phyloP scores from a whole-genome alignment of 1,140 invertebrate genomes.

The Sminthurinus signatus region DNA sequence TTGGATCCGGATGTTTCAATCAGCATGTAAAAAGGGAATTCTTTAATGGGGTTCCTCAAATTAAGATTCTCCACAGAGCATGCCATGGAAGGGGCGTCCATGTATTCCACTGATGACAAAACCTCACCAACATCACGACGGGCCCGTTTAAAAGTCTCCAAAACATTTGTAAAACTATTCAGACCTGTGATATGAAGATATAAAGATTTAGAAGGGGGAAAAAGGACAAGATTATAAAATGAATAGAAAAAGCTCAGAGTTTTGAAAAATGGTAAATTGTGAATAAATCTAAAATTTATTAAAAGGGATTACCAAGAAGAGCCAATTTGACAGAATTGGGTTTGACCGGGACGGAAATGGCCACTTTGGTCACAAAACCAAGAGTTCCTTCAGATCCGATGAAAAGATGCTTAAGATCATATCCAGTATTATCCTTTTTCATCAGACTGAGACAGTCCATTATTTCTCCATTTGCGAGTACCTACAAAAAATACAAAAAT shows the following conservation, averaged over 20 bases:
- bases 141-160: slow-evolving; percentile 65
- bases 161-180: slow-evolving; percentile 64
- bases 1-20: slow-evolving; percentile 86
- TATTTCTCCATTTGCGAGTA: slow-evolving; percentile 80
- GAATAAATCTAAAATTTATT: not conserved
- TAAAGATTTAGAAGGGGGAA: too few species aligned
- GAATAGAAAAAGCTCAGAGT: too few species aligned
- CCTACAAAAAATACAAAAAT: slow-evolving; percentile 50
- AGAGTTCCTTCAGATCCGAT: slow-evolving; percentile 96
- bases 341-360: slow-evolving; percentile 77
- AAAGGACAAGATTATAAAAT: slow-evolving; percentile 21
- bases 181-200: too few species aligned
- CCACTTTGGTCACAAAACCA: slow-evolving; percentile 83
- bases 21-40: slow-evolving; percentile 79
- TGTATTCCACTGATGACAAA: slow-evolving; percentile 71
- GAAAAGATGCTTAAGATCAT: slow-evolving; percentile 93
- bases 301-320: slow-evolving; percentile 65
- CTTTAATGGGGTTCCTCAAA: slow-evolving; percentile 56
- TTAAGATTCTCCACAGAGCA: slow-evolving; percentile 56
- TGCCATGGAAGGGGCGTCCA: slow-evolving; percentile 65
- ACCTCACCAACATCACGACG: slow-evolving; percentile 75
- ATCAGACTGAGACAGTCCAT: slow-evolving; percentile 76
- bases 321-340: slow-evolving; percentile 74
- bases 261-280: slow-evolving; percentile 1
- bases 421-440: slow-evolving; percentile 96